Evolutionary conservation across 1,140 invertebrate genomes (phyloP), one percentile per base, ranked within the genome.

Genomic region (Drosophila nigrodunni): DNA sequence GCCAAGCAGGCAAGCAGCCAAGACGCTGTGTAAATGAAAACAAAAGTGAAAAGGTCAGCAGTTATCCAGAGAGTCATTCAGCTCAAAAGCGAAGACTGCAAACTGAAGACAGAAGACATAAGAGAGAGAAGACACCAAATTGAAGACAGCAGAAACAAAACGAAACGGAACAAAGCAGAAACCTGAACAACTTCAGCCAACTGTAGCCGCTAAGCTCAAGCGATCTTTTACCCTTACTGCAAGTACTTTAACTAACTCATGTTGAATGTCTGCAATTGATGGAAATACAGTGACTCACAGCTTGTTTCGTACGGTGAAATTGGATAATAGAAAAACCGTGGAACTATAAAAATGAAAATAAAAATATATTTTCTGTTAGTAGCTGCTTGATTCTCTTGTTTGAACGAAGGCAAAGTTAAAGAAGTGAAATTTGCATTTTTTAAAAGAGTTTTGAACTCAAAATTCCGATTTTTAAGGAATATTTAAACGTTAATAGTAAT

Each of bases 21-120:
- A 75, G 66, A 65, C 76, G 55, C 76, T 64, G 18, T 73, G 62
- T 54, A 81, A 80, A 89, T 73, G 86, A 89, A 89, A 89, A 85
- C 81, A 85, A 89, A 90, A 89, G 85, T 89, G 86, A 89, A 89
- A 89, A 89, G 85, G 85, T 89, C 85, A 89, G 78, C 75, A 80
- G 58, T 65, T 69, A 72, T 49, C 61, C 79, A 79, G 78, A 74
- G 67, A 78, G 52, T 59, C 68, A n/a, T 41, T 21, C 52, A 67
- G 55, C 44, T 43, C 41, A 39, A 65, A 41, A 58, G 69, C 61
- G 73, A 60, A 54, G 65, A 59, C 69, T 52, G 55, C 52, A 61
- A 58, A 67, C 52, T 49, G 57, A 62, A n/a, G 11, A 50, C 25
- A 13, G 15, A 49, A 72, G 37, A 54, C 15, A 1, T n/a, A n/a